Percentiles rank a stretch among this genome's conserved stretches.
Evolutionary conservation across 2,113 vertebrate genomes (phyloP).

Genomic region (Uria aalge): DNA sequence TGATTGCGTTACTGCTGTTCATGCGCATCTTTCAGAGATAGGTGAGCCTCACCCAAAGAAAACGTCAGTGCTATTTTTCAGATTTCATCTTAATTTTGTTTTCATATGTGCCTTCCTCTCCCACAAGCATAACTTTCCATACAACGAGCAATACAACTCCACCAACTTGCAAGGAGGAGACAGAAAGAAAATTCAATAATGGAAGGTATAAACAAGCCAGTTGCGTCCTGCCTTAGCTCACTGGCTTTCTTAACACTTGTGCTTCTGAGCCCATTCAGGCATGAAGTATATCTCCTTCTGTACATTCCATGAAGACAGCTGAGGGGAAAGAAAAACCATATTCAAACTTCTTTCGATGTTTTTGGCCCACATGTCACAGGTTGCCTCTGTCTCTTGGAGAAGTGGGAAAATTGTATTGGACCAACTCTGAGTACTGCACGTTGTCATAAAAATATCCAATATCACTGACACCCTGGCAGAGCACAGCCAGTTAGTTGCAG

Average conservation of each 20-base stretch:
- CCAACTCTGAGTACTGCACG: neutral
- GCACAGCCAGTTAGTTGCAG: neutral
- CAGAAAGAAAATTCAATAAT: neutral
- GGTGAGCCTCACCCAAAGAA: neutral
- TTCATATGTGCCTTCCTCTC: neutral
- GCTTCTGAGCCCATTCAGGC: neutral
- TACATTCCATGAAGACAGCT: neutral
- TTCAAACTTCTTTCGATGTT: neutral
- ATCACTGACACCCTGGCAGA: neutral
- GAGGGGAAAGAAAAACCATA: neutral
- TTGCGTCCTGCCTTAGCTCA: neutral
- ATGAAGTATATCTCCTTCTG: neutral
- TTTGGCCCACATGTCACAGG: fast-evolving
- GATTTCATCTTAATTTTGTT: neutral
- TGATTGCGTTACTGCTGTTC: neutral
- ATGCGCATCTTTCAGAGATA: neutral
- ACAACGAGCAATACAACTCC: neutral
- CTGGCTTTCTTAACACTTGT: neutral
- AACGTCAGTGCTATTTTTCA: neutral
- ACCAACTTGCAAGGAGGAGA: neutral
- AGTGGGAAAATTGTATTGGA: neutral
- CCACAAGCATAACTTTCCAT: neutral
- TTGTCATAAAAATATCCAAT: neutral
- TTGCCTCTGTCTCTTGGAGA: neutral
- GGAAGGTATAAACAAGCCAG: neutral